Evolutionary conservation across 2,113 vertebrate species (phyloP), one percentile per base, ranked within the genome.

Genomic region (Tyrannus savana): DNA sequence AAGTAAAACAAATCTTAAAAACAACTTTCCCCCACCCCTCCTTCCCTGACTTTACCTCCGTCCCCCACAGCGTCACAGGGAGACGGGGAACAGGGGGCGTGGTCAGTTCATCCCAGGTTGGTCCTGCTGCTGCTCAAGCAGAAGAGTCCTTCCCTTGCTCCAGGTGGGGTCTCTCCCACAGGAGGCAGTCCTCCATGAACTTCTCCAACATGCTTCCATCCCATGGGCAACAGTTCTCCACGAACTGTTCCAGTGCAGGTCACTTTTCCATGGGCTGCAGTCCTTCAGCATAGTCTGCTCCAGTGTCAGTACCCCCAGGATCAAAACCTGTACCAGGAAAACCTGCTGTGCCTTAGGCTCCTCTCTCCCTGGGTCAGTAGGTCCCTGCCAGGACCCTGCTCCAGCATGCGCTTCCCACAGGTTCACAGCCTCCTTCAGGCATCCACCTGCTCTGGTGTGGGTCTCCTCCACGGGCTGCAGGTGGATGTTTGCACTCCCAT

Each of bases 251-350:
- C 1, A 11, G 15, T 31, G 39, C 30, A 21, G n/a, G n/a, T 68
- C 39, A 31, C 19, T 89, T 25, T 74, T 83, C 62, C 41, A 47
- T 6, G 14, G 46, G 5, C 6, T 31, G 31, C 47, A 69, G 17
- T 69, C 13, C 30, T 47, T 55, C n/a, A 47, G n/a, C 24, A 14
- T 8, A n/a, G 17, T 8, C 24, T 83, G 55, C 12, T 28, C 14
- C 46, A 35, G 25, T 1, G 0, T 41, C 23, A 9, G 13, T 30
- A 7, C 5, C 41, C 19, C 30, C 0, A 0, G 16, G 19, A 21
- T 12, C 28, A 17, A 30, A 74, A 53, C 6, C 37, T 8, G 44
- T 44, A 15, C 14, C 14, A 44, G 46, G 9, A 75, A 63, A 75
- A 30, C 15, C 8, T 52, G 23, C 24, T 75, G 23, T n/a, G 28